Conservation (phyloP, 2,797 vertebrate genomes). For the Meriones psammophilus region DNA sequence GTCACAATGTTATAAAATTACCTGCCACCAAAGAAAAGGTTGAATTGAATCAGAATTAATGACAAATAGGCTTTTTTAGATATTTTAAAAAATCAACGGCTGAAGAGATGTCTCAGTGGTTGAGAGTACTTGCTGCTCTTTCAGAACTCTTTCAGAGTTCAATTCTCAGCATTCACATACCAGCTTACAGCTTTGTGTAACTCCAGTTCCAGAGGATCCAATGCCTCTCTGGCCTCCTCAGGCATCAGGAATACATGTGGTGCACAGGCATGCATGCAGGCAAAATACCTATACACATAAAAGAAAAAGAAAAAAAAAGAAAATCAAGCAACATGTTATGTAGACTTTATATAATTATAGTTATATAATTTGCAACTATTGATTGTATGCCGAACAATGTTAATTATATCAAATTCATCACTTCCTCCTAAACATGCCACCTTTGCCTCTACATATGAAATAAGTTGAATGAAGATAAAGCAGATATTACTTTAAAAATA, state of each 20-base stretch:
- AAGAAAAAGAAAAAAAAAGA: background rate
- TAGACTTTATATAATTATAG: constrained; percentile 33
- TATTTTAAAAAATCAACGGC: background rate
- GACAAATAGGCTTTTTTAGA: constrained; percentile 37
- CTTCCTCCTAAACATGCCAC: constrained; percentile 22
- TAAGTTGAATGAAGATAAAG: constrained; percentile 34
- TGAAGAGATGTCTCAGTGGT: background rate
- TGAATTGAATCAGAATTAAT: constrained; percentile 49
- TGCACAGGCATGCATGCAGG: background rate
- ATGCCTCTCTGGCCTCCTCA: background rate
- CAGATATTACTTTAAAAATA: background rate
- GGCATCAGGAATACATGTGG: background rate
- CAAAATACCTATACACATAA: background rate
- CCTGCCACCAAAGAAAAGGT: background rate
- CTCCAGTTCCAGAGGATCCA: background rate
- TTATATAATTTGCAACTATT: constrained; percentile 23
- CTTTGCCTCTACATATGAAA: constrained; percentile 22
- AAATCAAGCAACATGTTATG: constrained; percentile 16
- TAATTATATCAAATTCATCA: constrained; percentile 41
- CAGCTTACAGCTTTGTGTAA: background rate
- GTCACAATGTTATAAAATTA: constrained; percentile 36
- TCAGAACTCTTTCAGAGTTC: background rate
- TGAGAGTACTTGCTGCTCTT: background rate
- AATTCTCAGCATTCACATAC: background rate
- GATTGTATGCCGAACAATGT: background rate